phyloP scores from a whole-genome alignment of 2,797 vertebrate species.

The Rhinichthys osculus region DNA sequence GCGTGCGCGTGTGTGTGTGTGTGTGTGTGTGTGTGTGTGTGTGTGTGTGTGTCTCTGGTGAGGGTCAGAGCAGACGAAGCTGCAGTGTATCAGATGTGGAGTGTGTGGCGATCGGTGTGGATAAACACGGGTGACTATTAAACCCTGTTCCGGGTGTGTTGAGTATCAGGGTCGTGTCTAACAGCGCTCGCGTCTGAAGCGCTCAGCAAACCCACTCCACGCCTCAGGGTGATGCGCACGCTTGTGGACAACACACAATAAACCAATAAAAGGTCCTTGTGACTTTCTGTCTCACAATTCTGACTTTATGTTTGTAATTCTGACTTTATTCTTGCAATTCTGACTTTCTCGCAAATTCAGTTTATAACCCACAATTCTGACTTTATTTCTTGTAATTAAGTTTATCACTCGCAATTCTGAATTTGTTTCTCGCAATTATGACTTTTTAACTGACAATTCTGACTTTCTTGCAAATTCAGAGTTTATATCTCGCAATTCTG shows the following conservation, averaged over 20 bases:
- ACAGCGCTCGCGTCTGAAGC: not conserved
- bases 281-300: not conserved
- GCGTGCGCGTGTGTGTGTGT: slow-evolving; percentile 18
- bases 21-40: not conserved
- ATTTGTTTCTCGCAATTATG: no score
- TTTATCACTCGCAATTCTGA: not conserved
- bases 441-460: not conserved
- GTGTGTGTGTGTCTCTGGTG: slow-evolving; percentile 10
- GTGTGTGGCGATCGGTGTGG: slow-evolving; percentile 55
- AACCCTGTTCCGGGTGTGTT: slow-evolving; percentile 39
- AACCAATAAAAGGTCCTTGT: not conserved
- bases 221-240: not conserved
- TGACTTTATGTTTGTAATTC: no score
- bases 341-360: no score
- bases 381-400: not conserved
- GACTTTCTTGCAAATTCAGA: not conserved
- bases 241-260: not conserved
- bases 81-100: slow-evolving; percentile 34
- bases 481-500: no score
- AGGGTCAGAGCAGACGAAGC: slow-evolving; percentile 54
- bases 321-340: not conserved
- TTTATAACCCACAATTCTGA: no score
- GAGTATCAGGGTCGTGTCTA: slow-evolving; percentile 54
- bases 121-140: slow-evolving; percentile 49
- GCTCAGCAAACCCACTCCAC: not conserved